Evolutionary conservation across 2,888 invertebrate genomes (phyloP).

Genomic region (Epinotia bilunana): DNA sequence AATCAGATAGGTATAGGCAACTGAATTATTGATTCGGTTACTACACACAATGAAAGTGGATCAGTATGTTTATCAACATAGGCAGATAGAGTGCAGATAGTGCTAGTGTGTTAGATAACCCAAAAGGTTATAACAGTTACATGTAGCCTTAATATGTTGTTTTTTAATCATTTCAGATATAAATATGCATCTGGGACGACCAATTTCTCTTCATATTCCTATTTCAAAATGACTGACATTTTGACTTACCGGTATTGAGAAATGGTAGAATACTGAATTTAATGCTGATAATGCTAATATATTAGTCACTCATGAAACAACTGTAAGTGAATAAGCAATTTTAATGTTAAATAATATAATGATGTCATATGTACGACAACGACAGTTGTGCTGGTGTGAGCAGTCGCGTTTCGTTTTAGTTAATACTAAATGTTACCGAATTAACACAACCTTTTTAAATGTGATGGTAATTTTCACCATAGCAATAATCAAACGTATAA

Average conservation of each 20-base stretch:
- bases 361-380: background rate
- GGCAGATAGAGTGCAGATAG: background rate
- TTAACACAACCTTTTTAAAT: too few species aligned
- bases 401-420: constrained; percentile 25
- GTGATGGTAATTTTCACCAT: background rate
- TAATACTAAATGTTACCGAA: too few species aligned
- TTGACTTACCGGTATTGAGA: constrained; percentile 22
- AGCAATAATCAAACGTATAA: constrained; percentile 31
- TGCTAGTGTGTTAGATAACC: background rate
- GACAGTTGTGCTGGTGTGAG: constrained; percentile 6
- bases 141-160: background rate
- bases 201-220: background rate
- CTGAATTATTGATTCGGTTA: background rate
- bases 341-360: background rate
- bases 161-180: background rate
- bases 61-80: constrained; percentile 6
- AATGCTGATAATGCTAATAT: background rate
- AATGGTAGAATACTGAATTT: background rate
- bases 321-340: background rate
- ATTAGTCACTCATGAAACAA: background rate
- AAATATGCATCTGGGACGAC: background rate
- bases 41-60: background rate
- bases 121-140: background rate
- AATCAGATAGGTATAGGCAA: constrained; percentile 15
- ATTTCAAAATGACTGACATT: constrained; percentile 12